Base-by-base conservation (phyloP, 2,888 invertebrate species). In the Rhogogaster chlorosoma region DNA sequence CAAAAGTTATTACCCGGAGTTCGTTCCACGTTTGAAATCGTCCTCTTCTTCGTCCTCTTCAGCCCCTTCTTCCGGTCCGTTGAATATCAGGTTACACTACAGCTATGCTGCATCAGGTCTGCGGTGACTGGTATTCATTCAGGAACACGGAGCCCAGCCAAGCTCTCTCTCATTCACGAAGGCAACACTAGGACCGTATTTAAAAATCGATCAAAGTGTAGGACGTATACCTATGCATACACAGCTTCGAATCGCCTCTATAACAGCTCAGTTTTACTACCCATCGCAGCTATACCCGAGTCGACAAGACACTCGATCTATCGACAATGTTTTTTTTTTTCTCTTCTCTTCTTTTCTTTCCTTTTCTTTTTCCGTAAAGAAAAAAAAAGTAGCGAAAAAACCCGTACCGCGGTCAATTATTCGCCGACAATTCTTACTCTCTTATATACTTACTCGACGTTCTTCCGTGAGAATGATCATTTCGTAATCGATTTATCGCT, bases 71-170 rank as follows among this genome's bases (percentile, higher is more conserved):
- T 26, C 49, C 77, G 53, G 53, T 49, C 29, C 77, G 77, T 77
- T 77, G 77, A 32, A 77, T 77, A 49, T 77, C 77, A 32, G 32
- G 77, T 77, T 77, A 77, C 77, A 53, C 53, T 49, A 77, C 18
- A 77, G 18, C 77, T 18, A 77, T 18, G 53, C 45, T 42, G 36
- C n/a, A n/a, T n/a, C n/a, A n/a, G n/a, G 36, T 71, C 71, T 12
- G 38, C n/a, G 77, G 49, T 32, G 77, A 77, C 29, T 53, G 45
- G 77, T 29, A 49, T 77, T 53, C 77, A 77, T 77, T 77, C 53
- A 77, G 53, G 53, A 77, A 77, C 77, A 49, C 53, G 77, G 32
- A 3, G 22, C 73, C 42, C 15, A 45, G 15, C 12, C 10, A 15
- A 53, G 32, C 26, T 18, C 77, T 77, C 26, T 29, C 67, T 77